Conservation (phyloP, 2,113 vertebrate species). For the Lophura nycthemera region DNA sequence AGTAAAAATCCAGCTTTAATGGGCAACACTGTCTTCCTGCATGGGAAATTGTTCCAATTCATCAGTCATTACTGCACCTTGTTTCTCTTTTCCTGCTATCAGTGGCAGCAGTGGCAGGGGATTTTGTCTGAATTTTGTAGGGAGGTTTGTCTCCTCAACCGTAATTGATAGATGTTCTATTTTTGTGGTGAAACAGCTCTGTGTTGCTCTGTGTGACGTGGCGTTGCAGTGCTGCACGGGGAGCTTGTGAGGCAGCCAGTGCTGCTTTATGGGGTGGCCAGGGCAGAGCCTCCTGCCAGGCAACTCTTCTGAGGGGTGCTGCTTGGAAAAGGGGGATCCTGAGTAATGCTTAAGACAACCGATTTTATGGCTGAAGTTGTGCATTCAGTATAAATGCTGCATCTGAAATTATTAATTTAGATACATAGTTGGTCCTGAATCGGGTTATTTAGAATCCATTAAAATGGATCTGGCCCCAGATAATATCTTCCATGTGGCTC, state of each 20-base stretch:
- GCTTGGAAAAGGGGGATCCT: background rate
- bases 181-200: constrained; percentile 19
- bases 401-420: background rate
- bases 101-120: background rate
- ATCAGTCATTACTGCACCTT: background rate
- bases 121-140: constrained; percentile 38
- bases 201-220: background rate
- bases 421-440: background rate
- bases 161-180: constrained; percentile 50
- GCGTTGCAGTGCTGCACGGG: background rate
- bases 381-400: background rate
- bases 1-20: background rate
- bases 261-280: background rate
- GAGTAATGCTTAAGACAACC: background rate
- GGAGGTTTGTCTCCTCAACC: constrained; percentile 38
- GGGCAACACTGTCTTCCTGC: fast-evolving
- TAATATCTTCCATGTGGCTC: background rate
- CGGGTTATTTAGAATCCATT: background rate
- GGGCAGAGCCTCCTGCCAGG: background rate
- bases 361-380: background rate
- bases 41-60: background rate
- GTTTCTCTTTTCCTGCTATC: background rate
- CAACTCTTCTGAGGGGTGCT: background rate
- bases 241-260: background rate
- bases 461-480: background rate